A percentile compares a stretch with the other conserved stretches of the same genome.
phyloP scores from a whole-genome alignment of 2,797 vertebrate species.

The Holocentrus rufus region DNA sequence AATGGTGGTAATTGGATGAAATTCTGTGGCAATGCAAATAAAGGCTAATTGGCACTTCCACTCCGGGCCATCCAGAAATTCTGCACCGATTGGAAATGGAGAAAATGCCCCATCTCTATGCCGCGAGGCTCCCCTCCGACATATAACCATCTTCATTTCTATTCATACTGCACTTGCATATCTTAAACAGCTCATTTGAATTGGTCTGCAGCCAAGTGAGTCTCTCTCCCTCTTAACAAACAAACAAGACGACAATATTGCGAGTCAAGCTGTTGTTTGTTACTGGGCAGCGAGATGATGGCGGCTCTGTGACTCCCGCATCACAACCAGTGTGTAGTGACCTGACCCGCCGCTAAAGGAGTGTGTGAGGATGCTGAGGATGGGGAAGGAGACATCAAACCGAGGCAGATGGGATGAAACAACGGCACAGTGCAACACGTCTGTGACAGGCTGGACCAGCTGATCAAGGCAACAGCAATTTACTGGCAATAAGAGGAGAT shows the following conservation, averaged over 20 bases:
- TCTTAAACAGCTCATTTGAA: slow-evolving; percentile 75
- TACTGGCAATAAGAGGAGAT: slow-evolving; percentile 61
- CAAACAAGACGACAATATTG: slow-evolving; percentile 75
- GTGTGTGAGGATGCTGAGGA: slow-evolving; percentile 53
- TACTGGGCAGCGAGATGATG: slow-evolving; percentile 66
- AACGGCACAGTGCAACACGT: slow-evolving; percentile 51
- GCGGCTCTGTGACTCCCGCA: slow-evolving; percentile 60
- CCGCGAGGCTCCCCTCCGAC: slow-evolving; percentile 60
- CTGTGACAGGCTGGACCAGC: slow-evolving; percentile 65
- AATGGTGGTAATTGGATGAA: slow-evolving; percentile 70
- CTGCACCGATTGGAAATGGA: slow-evolving; percentile 47
- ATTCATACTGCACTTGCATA: slow-evolving; percentile 62
- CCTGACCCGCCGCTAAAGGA: slow-evolving; percentile 68
- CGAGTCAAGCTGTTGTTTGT: slow-evolving; percentile 78
- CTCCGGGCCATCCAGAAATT: slow-evolving; percentile 59
- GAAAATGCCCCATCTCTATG: slow-evolving; percentile 30
- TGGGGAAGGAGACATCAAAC: slow-evolving; percentile 69
- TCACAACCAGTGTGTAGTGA: slow-evolving; percentile 65
- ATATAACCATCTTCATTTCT: slow-evolving; percentile 57
- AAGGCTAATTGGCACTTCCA: slow-evolving; percentile 70
- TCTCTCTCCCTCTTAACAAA: slow-evolving; percentile 70
- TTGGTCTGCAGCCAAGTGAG: slow-evolving; percentile 68
- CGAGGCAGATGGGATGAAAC: slow-evolving; percentile 75
- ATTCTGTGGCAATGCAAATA: slow-evolving; percentile 67
- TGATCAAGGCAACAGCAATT: slow-evolving; percentile 72